phyloP scores from a whole-genome alignment of 2,888 invertebrate species.

The Athripsodes cinereus region DNA sequence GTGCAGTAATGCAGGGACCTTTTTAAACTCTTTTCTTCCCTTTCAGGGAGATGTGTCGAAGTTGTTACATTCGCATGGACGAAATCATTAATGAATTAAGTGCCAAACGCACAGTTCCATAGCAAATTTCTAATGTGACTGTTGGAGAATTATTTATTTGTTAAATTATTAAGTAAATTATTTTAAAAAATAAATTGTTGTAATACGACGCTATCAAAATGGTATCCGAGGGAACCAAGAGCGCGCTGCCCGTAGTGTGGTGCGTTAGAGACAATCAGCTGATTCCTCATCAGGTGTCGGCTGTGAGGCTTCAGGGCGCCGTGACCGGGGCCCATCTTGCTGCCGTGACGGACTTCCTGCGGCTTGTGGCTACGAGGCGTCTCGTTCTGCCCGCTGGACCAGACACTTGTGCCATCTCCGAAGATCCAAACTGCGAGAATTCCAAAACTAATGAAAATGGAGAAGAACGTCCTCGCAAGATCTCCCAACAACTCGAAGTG shows the following conservation, averaged over 20 bases:
- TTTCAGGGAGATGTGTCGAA: slow-evolving; percentile 7
- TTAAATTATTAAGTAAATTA: neutral
- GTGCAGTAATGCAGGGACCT: too few species aligned
- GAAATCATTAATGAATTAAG: slow-evolving; percentile 10
- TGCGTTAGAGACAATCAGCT: slow-evolving; percentile 62
- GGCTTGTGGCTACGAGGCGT: slow-evolving; percentile 57
- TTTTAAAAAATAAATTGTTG: neutral
- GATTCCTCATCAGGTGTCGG: slow-evolving; percentile 61
- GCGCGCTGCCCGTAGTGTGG: slow-evolving; percentile 57
- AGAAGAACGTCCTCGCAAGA: slow-evolving; percentile 35
- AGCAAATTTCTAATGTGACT: slow-evolving; percentile 8
- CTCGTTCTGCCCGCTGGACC: slow-evolving; percentile 46
- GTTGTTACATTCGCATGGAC: slow-evolving; percentile 7
- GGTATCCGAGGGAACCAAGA: slow-evolving; percentile 54
- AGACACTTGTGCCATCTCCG: neutral
- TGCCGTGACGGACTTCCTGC: slow-evolving; percentile 58
- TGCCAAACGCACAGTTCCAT: slow-evolving; percentile 6
- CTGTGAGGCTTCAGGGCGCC: slow-evolving; percentile 59
- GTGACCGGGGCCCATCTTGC: slow-evolving; percentile 61
- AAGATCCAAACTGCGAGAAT: slow-evolving; percentile 43
- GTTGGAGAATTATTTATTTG: slow-evolving; percentile 13
- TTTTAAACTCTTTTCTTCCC: too few species aligned
- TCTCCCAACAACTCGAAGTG: slow-evolving; percentile 51
- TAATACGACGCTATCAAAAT: slow-evolving; percentile 36
- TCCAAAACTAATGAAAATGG: slow-evolving; percentile 34